Conservation (phyloP, 2,797 vertebrate species). For the Platyrinchus mystaceus region DNA sequence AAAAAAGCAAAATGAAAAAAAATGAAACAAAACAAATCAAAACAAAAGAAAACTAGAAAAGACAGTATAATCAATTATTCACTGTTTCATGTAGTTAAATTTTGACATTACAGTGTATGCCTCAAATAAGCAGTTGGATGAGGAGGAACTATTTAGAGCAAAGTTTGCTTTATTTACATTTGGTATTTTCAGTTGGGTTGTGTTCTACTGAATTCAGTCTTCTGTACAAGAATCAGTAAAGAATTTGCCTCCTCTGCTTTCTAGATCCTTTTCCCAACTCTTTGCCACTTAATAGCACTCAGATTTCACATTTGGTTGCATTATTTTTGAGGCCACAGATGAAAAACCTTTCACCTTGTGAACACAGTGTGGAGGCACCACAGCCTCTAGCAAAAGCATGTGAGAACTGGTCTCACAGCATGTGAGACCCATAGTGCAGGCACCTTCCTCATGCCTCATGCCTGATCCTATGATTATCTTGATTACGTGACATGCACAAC, state of each 20-base stretch:
- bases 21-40: background rate
- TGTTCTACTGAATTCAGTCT: background rate
- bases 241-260: background rate
- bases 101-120: background rate
- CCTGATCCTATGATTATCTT: accelerated
- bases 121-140: background rate
- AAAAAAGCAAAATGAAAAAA: too few relatives aligned
- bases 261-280: background rate
- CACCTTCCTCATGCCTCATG: accelerated
- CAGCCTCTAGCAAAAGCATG: background rate
- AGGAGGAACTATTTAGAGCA: background rate
- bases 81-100: background rate
- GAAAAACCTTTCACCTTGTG: background rate
- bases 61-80: background rate
- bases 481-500: accelerated
- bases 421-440: accelerated
- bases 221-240: background rate
- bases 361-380: background rate
- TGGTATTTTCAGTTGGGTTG: background rate
- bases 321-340: background rate
- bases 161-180: background rate
- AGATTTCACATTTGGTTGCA: background rate
- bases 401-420: too few relatives aligned
- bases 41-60: background rate
- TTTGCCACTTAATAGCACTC: background rate